Base-by-base conservation (phyloP, 2,888 invertebrate species). In the Aspidiotus rigidus region DNA sequence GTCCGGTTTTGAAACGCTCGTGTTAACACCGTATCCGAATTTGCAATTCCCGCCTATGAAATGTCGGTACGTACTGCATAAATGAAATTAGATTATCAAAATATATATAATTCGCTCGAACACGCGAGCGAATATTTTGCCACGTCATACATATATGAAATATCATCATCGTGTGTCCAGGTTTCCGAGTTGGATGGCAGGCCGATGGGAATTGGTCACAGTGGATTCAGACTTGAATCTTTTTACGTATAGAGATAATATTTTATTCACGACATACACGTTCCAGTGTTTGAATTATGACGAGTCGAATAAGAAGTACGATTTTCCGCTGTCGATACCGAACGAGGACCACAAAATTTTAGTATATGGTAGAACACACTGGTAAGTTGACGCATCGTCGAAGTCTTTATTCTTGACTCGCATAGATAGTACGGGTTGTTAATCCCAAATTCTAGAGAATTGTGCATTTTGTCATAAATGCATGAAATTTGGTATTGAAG, bases 101-200 rank as follows among this genome's bases (percentile, higher is more conserved):
- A 49, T n/a, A n/a, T 10, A 10, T 44, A 11, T 44, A 11, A 11
- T 49, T n/a, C 49, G 49, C 49, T n/a, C 11, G 41, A 60, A 42
- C 59, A 28, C 28, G 28, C 28, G 28, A 28, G 28, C 28, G 28
- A 28, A 28, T 28, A 28, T 28, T 28, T 28, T 28, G 28, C 28
- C 5, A 28, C 28, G 28, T 28, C 28, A 28, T 28, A 5, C 28
- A 28, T 3, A 28, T 28, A 28, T 28, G 28, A 28, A 28, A 28
- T 28, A 28, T 1, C 28, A 28, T 28, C 5, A 28, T 28, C 5
- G 28, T 28, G 5, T 28, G 71, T 76, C 73, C 72, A 82, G 81
- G 71, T 85, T 85, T 75, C 85, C 85, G 0, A 80, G 82, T 71
- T 85, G 85, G 85, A 80, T 84, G 72, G 80, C 82, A 73, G 85